Percentiles rank a stretch among this genome's conserved stretches.
Conservation (phyloP, 2,113 vertebrate species). For the Psettodes erumei region DNA sequence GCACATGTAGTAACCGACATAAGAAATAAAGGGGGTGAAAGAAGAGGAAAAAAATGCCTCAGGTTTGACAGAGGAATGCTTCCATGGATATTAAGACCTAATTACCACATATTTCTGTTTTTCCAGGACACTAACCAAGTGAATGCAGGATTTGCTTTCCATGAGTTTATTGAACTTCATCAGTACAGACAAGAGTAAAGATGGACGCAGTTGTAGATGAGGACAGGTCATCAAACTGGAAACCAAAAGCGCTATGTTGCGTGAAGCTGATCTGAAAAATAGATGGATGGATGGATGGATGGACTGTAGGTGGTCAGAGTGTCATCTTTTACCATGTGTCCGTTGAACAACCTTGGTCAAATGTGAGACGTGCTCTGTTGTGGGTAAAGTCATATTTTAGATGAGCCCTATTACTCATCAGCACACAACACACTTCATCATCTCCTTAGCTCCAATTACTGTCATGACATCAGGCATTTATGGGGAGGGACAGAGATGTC, state of each 20-base stretch:
- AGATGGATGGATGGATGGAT: background rate
- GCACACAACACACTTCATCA: slow-evolving; percentile 39
- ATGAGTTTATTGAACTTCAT: slow-evolving; percentile 18
- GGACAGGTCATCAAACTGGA: slow-evolving; percentile 1
- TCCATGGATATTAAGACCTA: background rate
- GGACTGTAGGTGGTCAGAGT: background rate
- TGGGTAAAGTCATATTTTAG: slow-evolving; percentile 24
- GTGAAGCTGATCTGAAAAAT: slow-evolving; percentile 15
- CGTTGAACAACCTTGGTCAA: background rate
- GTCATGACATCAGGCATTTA: slow-evolving; percentile 62
- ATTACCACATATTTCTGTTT: background rate
- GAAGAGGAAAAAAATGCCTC: background rate
- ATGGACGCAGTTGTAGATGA: slow-evolving; percentile 15
- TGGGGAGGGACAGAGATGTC: slow-evolving; percentile 43
- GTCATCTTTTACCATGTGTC: background rate
- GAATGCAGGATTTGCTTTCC: background rate
- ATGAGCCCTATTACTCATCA: slow-evolving; percentile 18
- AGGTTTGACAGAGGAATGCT: background rate
- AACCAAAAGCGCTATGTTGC: slow-evolving; percentile 1
- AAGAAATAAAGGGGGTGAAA: slow-evolving; percentile 11
- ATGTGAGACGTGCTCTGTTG: background rate
- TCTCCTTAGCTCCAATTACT: slow-evolving; percentile 35
- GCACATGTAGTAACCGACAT: background rate
- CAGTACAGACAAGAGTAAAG: background rate
- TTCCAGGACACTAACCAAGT: slow-evolving; percentile 3